Percentiles rank a stretch among this genome's conserved stretches.
phyloP scores from a whole-genome alignment of 2,888 invertebrate species.

The Watsonalla binaria region DNA sequence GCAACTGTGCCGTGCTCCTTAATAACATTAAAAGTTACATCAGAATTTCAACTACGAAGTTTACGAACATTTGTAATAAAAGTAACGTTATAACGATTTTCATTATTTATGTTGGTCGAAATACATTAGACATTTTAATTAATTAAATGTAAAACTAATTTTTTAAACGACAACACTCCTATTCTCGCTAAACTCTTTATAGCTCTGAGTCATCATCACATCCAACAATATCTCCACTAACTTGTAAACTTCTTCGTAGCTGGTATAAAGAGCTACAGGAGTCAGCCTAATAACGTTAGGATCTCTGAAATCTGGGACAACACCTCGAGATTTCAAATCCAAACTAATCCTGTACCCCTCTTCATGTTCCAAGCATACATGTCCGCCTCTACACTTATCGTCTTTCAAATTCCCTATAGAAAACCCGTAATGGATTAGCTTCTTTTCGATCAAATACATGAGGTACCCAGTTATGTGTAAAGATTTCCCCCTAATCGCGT shows the following conservation, averaged over 20 bases:
- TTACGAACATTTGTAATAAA: no score
- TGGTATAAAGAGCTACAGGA: slow-evolving; percentile 55
- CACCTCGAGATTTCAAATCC: slow-evolving; percentile 46
- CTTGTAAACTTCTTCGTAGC: slow-evolving; percentile 54
- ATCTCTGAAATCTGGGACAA: slow-evolving; percentile 53
- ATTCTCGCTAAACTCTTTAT: slow-evolving; percentile 34
- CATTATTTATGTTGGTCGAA: no score
- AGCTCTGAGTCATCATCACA: slow-evolving; percentile 41
- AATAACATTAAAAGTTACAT: no score
- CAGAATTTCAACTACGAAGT: no score
- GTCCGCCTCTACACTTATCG: slow-evolving; percentile 53
- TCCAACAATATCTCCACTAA: slow-evolving; percentile 47
- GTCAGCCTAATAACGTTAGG: slow-evolving; percentile 59
- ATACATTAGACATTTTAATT: no score
- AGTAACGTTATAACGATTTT: no score
- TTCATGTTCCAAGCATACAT: slow-evolving; percentile 55
- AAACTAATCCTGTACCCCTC: slow-evolving; percentile 58
- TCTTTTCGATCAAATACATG: slow-evolving; percentile 55
- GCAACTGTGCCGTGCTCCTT: no score
- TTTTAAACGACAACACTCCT: slow-evolving; percentile 41
- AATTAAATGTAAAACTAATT: slow-evolving; percentile 1
- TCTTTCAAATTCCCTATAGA: slow-evolving; percentile 48
- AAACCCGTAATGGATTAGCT: slow-evolving; percentile 44
- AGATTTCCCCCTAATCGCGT: slow-evolving; percentile 55
- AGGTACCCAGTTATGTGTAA: slow-evolving; percentile 59